Evolutionary conservation across 2,113 vertebrate genomes (phyloP), one percentile per base, ranked within the genome.

Genomic region (Capra hircus): DNA sequence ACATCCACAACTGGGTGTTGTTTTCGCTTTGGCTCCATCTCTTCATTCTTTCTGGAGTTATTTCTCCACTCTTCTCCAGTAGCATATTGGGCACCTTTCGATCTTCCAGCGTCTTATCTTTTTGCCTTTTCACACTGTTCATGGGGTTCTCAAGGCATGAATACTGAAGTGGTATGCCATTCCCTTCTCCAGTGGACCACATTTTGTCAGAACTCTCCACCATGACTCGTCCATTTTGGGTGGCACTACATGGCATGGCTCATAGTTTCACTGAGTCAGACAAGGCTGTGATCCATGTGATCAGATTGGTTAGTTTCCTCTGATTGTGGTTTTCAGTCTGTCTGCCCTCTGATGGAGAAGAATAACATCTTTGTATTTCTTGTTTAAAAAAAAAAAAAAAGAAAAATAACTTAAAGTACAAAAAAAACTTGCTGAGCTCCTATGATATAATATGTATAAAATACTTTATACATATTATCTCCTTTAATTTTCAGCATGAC

Each of bases 181-280:
- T 71, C 9, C 2, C n/a, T 21, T 36, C 64, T 36, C 9, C 64
- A 71, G n/a, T 36, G n/a, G 4, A 71, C n/a, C 17, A 71, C 2
- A 0, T 71, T 71, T 36, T 71, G n/a, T 36, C 64, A 71, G 62
- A 71, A 21, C 7, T 67, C 64, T 71, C 64, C n/a, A 71, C 17
- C 17, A 71, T 71, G 64, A 71, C 64, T 8, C 33, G 0, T 67
- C 64, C 2, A 0, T 21, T n/a, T 21, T 36, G n/a, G n/a, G n/a
- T 71, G n/a, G 17, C n/a, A 17, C 33, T 36, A 71, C 17, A 36
- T 0, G 9, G n/a, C n/a, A 71, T 36, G 64, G n/a, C n/a, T 71
- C 64, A 36, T 71, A 21, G 64, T 71, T 71, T 36, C 64, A 36
- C 5, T 71, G n/a, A 71, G 64, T 36, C 9, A 71, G n/a, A 36